These are phyloP conservation scores for Delphinus delphis DNA, from an alignment of 2,113 vertebrate genomes.

Conservation along the genomic window DNA sequence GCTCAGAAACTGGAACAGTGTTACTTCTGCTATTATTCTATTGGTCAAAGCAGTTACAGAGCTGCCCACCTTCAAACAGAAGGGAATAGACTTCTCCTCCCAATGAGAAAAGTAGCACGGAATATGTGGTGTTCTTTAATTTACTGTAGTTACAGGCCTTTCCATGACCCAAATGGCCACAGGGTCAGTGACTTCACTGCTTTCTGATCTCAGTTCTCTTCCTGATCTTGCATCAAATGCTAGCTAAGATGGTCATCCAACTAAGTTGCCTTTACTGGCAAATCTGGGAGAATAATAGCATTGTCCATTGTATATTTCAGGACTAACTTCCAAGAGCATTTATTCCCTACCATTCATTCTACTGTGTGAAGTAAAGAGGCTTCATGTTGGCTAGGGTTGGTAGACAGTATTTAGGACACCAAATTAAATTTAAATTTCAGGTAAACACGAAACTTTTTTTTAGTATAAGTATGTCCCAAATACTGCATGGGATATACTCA, in stretches of 20 bases:
- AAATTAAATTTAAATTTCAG: slow-evolving; percentile 31
- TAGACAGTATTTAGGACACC: neutral
- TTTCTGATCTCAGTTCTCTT: neutral
- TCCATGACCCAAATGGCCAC: neutral
- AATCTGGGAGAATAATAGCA: neutral
- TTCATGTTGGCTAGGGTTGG: neutral
- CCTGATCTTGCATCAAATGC: neutral
- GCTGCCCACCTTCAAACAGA: neutral
- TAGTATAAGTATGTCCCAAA: neutral
- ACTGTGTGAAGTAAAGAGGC: neutral
- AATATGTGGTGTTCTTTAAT: neutral
- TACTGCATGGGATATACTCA: neutral
- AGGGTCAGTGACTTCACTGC: neutral
- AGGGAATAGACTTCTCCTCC: neutral
- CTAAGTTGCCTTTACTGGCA: neutral
- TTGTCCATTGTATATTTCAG: neutral
- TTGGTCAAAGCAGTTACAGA: neutral
- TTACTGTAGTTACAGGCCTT: neutral
- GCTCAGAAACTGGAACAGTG: neutral
- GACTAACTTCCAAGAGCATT: neutral
- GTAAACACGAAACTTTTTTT: neutral
- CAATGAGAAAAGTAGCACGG: neutral
- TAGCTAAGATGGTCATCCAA: neutral
- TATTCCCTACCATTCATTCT: neutral
- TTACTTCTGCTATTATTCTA: neutral